Evolutionary conservation across 2,888 invertebrate genomes (phyloP).

Genomic region (Eucriotettix oculatus): DNA sequence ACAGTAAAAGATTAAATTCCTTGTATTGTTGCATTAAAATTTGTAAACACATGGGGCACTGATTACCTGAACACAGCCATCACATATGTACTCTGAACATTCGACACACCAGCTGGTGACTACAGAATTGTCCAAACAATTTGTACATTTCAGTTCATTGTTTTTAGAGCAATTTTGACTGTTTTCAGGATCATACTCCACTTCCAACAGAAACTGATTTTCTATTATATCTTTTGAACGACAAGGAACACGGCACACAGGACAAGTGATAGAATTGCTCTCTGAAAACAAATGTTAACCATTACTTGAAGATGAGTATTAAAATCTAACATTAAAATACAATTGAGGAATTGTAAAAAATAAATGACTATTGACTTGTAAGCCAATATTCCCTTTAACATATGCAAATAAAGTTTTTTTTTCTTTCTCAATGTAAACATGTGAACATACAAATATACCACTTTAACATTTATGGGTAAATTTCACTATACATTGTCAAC

Average conservation of each 20-base stretch:
- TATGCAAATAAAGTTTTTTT: neutral
- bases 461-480: no score
- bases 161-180: constrained; percentile 21
- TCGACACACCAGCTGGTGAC: constrained; percentile 82
- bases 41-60: neutral
- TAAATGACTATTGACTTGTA: neutral
- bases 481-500: no score
- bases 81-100: constrained; percentile 83
- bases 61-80: constrained; percentile 54
- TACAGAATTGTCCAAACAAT: constrained; percentile 67
- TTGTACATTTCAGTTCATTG: constrained; percentile 54
- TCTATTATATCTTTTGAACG: constrained; percentile 59
- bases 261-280: constrained; percentile 35
- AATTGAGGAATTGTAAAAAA: no score
- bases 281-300: neutral
- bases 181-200: constrained; percentile 30
- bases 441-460: no score
- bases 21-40: neutral
- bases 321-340: neutral
- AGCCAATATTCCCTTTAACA: neutral
- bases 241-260: constrained; percentile 56
- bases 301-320: neutral
- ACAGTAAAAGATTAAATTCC: constrained; percentile 4
- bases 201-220: constrained; percentile 66
- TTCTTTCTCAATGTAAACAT: no score